Evolutionary conservation across 2,888 invertebrate species (phyloP).

Genomic region (Epirrhoe alternata): DNA sequence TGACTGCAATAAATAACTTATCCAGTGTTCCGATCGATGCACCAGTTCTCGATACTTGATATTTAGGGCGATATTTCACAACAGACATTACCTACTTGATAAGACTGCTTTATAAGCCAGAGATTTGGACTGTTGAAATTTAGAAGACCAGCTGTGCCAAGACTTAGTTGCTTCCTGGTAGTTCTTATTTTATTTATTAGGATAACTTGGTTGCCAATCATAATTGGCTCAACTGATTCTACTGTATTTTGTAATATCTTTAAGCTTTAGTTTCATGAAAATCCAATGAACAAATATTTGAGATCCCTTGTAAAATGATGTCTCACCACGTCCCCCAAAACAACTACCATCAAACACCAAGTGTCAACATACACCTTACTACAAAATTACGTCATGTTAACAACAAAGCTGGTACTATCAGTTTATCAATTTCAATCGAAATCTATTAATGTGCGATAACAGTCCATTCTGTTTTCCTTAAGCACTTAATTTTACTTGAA

Average conservation of each 20-base stretch:
- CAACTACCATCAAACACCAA: slow-evolving; percentile 13
- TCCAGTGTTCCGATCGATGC: slow-evolving; percentile 58
- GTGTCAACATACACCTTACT: background rate
- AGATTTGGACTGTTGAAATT: slow-evolving; percentile 12
- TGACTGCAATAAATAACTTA: slow-evolving; percentile 56
- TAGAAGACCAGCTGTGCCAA: slow-evolving; percentile 2
- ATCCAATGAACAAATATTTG: background rate
- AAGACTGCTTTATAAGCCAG: slow-evolving; percentile 15
- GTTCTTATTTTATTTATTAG: background rate
- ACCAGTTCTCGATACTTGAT: slow-evolving; percentile 49
- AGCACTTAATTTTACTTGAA: slow-evolving; percentile 5
- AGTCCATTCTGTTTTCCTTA: slow-evolving; percentile 24
- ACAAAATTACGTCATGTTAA: slow-evolving; percentile 17
- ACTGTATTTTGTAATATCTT: too few species aligned
- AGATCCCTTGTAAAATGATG: slow-evolving; percentile 6
- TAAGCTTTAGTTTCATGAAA: too few species aligned
- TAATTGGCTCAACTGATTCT: too few species aligned
- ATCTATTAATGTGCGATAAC: slow-evolving; percentile 14
- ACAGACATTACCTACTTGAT: slow-evolving; percentile 26
- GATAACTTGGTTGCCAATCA: background rate
- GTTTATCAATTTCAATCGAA: slow-evolving; percentile 27
- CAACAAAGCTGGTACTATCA: slow-evolving; percentile 13
- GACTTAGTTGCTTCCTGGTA: background rate
- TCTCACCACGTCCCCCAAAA: slow-evolving; percentile 2
- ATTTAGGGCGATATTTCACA: slow-evolving; percentile 50